phyloP scores from a whole-genome alignment of 2,797 vertebrate species.

The Gobionotothen gibberifrons region DNA sequence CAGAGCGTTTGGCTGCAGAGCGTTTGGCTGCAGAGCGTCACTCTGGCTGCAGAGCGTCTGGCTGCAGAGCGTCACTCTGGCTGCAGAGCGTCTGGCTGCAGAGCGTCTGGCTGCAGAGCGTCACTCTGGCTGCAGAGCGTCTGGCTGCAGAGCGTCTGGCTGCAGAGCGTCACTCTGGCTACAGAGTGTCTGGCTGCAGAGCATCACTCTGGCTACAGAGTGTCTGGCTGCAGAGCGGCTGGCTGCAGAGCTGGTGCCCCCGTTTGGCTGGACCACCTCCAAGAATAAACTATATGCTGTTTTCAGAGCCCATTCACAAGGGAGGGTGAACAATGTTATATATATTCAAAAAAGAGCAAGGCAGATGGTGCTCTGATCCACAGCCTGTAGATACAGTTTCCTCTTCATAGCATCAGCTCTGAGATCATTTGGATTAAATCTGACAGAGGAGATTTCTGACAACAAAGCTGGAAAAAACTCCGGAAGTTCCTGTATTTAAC shows the following conservation, averaged over 20 bases:
- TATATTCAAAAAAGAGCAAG: conserved; percentile 25
- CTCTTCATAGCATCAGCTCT: conserved; percentile 24
- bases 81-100: conserved; percentile 48
- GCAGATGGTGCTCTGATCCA: conserved; percentile 66
- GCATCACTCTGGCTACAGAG: too few species aligned
- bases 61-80: too few species aligned
- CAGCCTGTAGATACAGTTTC: conserved; percentile 61
- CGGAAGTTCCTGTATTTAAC: conserved; percentile 18
- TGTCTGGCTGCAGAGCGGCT: too few species aligned
- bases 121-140: conserved; percentile 7
- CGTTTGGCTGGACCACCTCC: conserved; percentile 65
- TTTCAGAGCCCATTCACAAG: conserved; percentile 75
- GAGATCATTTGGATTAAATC: conserved; percentile 26
- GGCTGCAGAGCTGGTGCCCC: conserved; percentile 11
- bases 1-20: too few species aligned
- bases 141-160: too few species aligned
- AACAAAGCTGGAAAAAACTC: conserved; percentile 23
- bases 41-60: too few species aligned
- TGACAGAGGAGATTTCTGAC: conserved; percentile 25
- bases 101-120: conserved; percentile 65
- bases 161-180: too few species aligned
- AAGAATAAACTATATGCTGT: conserved; percentile 80
- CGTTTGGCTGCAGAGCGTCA: too few species aligned
- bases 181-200: too few species aligned
- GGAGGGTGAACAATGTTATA: conserved; percentile 70